Base-by-base conservation (phyloP, 2,113 vertebrate genomes). In the Stercorarius parasiticus region DNA sequence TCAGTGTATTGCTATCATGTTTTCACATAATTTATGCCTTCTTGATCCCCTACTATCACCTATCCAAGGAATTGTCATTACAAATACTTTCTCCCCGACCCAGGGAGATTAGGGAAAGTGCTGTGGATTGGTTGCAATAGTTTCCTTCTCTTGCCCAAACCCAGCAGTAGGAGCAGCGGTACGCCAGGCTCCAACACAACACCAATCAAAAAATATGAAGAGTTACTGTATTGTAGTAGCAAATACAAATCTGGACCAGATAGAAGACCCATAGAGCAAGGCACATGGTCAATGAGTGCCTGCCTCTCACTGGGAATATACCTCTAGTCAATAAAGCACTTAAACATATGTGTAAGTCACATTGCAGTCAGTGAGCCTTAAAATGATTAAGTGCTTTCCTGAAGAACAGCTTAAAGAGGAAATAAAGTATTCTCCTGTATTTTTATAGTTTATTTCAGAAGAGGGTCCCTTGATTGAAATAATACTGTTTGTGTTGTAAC, bases 381-480 rank as follows among this genome's bases (percentile, higher is more conserved):
- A 78, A 89, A 65, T 79, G 34, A 94, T 85, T 47, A 92, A 93
- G 59, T 74, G 49, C 32, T 90, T 89, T 91, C 82, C 58, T 52
- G 73, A 94, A 82, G 49, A 95, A 83, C 13, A 87, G 15, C n/a
- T 91, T 95, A 59, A 93, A 89, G 65, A 93, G 80, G 29, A 93
- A 92, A 82, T 66, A 79, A 79, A 92, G 66, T 29, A 82, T 74
- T 55, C 32, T 27, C 21, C 52, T 47, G 13, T 61, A 20, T 67
- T 84, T 74, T 70, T 67, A 71, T 42, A 65, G 58, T 62, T 77
- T 62, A 38, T 91, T 91, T 84, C 86, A 43, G 43, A 88, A 88
- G 62, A 82, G 42, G 9, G 13, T 62, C 76, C 26, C 83, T 86
- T 71, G 73, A 50, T 42, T 79, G 55, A 85, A 93, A 71, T 90